Evolutionary conservation across 2,113 vertebrate genomes (phyloP).

Genomic region (Corythoichthys intestinalis): DNA sequence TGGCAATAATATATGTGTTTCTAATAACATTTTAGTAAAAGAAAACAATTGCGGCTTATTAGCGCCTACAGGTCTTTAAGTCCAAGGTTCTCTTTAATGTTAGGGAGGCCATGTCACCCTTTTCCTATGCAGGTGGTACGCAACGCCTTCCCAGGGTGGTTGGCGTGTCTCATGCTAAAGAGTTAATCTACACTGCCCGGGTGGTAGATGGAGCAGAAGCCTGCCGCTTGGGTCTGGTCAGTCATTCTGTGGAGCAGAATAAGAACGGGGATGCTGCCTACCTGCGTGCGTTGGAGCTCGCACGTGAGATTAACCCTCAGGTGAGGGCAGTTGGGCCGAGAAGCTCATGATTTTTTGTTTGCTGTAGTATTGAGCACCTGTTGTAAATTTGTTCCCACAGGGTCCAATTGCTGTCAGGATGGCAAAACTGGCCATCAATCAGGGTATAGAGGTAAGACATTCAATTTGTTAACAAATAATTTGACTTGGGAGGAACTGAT

Average conservation of each 20-base stretch:
- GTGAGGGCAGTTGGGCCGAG: slow-evolving; percentile 51
- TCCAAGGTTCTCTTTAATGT: no score
- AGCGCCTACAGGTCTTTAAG: no score
- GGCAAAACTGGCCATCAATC: slow-evolving; percentile 95
- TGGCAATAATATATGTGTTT: no score
- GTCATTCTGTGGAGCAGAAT: slow-evolving; percentile 89
- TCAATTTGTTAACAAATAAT: no score
- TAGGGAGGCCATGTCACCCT: no score
- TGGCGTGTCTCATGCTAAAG: slow-evolving; percentile 87
- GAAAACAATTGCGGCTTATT: no score
- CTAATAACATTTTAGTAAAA: no score
- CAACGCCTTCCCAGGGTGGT: slow-evolving; percentile 88
- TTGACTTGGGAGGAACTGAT: no score
- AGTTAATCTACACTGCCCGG: slow-evolving; percentile 91
- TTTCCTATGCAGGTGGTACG: slow-evolving; percentile 80
- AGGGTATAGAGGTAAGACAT: slow-evolving; percentile 90
- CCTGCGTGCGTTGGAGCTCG: slow-evolving; percentile 82
- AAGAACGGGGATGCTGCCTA: slow-evolving; percentile 89
- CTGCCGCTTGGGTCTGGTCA: slow-evolving; percentile 81
- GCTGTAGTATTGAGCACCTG: no score
- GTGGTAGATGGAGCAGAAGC: slow-evolving; percentile 86
- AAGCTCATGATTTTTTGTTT: no score
- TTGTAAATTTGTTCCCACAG: slow-evolving; percentile 61
- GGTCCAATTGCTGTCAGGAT: slow-evolving; percentile 95
- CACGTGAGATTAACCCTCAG: slow-evolving; percentile 91